Evolutionary conservation across 2,113 vertebrate species (phyloP), one percentile per base, ranked within the genome.

Genomic region (Apteryx mantelli): DNA sequence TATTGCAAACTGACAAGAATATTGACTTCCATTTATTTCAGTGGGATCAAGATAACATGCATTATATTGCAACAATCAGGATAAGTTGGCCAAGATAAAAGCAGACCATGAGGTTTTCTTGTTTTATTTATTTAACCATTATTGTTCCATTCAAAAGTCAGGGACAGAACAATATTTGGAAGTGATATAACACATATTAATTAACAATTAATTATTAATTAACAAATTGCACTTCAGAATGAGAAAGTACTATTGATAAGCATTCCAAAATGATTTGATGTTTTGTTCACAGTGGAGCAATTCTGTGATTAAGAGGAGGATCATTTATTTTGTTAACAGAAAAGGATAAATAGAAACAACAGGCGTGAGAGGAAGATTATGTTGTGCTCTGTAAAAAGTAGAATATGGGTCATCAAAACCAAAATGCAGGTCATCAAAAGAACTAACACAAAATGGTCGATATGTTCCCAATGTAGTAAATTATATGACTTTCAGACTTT

Each of bases 131-230:
- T 88, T 96, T 91, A 89, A 46, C 42, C 20, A 22, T 87, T 85
- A 81, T 56, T 87, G 44, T 70, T 87, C 70, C 55, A 52, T 85
- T 85, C 50, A 48, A 74, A 82, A 85, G 82, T 56, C 63, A 95
- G 73, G 82, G 32, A 20, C 58, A n/a, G 68, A 89, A 70, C 88
- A 75, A 56, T 80, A 50, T 65, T 95, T 93, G 87, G 94, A 80
- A 75, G 64, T 66, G 32, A 66, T 50, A 6, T 69, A 83, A 46
- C 19, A 89, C 85, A 65, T 2, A 6, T 91, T 91, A 94, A 89
- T 94, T 87, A 89, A 82, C 58, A 78, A 91, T 38, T 38, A 38
- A 38, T 38, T 87, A 80, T 85, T 91, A 94, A 89, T 94, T 87
- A 89, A 82, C 58, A 78, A 91, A 63, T 55, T 89, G 11, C 32